Conservation (phyloP, 1,140 invertebrate species). For the Caenorhabditis brenneri region DNA sequence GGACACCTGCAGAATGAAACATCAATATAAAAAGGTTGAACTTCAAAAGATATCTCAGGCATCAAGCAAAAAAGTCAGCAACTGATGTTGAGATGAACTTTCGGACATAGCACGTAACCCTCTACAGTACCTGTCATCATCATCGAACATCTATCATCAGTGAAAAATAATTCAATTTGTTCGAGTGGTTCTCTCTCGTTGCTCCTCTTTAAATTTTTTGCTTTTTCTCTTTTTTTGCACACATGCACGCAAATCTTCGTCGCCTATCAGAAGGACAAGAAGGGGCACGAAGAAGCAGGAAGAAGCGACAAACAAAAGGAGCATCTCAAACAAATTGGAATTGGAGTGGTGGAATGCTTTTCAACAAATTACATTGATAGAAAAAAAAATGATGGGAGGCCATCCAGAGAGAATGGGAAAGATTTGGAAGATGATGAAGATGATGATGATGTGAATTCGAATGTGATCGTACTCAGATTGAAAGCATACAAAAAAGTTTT, state of each 20-base stretch:
- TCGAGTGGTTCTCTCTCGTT: constrained; percentile 14
- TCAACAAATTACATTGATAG: constrained; percentile 44
- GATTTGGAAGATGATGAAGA: background rate
- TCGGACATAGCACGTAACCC: background rate
- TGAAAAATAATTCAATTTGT: constrained; percentile 29
- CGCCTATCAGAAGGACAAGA: constrained; percentile 33
- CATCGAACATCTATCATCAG: constrained; percentile 16
- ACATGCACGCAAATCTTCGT: background rate
- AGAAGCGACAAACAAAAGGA: constrained; percentile 33
- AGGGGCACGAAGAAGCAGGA: background rate
- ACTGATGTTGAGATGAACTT: too few species aligned
- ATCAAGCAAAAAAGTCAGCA: too few species aligned
- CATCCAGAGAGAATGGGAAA: background rate
- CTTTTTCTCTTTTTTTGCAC: background rate
- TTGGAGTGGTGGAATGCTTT: constrained; percentile 36
- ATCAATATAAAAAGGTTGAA: too few species aligned
- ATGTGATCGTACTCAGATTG: background rate
- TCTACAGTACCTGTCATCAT: background rate
- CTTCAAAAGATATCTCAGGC: too few species aligned
- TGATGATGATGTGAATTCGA: background rate
- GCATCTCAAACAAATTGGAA: constrained; percentile 40
- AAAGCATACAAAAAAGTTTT: background rate
- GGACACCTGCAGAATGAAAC: too few species aligned
- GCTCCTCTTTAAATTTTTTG: constrained; percentile 37
- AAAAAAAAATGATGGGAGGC: constrained; percentile 23